Base-by-base conservation (phyloP, 1,140 invertebrate species). In the Aphidius gifuensis region DNA sequence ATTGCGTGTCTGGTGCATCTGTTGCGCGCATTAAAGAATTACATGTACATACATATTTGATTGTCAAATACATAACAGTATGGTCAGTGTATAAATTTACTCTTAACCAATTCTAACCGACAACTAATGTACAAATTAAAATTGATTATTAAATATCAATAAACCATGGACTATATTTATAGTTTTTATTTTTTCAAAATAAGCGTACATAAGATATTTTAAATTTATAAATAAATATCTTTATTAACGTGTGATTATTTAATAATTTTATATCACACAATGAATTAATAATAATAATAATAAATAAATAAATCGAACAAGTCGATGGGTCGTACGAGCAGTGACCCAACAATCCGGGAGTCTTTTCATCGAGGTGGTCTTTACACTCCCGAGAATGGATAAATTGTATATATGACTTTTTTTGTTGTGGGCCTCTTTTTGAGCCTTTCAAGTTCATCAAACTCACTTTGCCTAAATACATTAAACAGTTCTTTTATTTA, bases 1-100 rank as follows among this genome's bases (percentile, higher is more conserved):
- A 66, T 76, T 75, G 77, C 77, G 75, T 78, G 76, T 71, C 69
- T 74, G 65, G 71, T 75, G 74, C 78, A 78, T 79, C 76, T 78
- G 79, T 80, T 80, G 78, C 79, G 69, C 77, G 70, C 69, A 55
- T 5, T 55, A 55, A 38, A n/a, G 3, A 4, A 9, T 5, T 44
- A n/a, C 42, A 16, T 42, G 21, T 43, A 42, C 53, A 55, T 40
- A 16, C 16, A 32, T 32, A 32, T 32, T 32, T 32, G 23, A 32
- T 70, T 65, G 66, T 64, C 66, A 69, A 67, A 69, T 65, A 62
- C 58, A 57, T 57, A 8, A n/a, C 40, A 42, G 16, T 16, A 16
- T 16, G 16, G 16, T 16, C 16, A 16, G 16, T 16, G 16, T 16
- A 16, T 16, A 16, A 16, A 16, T 16, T 16, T 16, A 16, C 16